Evolutionary conservation across 2,888 invertebrate genomes (phyloP).

Genomic region (Aphrophora alni): DNA sequence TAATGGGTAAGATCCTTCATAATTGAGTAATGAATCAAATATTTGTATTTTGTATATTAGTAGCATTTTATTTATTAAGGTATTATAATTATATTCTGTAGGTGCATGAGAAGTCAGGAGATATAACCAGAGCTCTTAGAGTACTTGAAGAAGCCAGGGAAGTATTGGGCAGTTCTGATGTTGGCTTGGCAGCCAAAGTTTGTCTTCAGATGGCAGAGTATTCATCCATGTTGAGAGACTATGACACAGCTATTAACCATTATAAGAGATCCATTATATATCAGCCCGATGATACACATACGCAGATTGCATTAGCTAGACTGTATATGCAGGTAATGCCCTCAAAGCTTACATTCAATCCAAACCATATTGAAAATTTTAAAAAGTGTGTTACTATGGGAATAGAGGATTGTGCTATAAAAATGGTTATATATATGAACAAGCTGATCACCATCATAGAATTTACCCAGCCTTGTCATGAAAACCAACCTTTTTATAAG

Average conservation of each 20-base stretch:
- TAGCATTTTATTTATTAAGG: too few species aligned
- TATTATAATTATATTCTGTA: too few species aligned
- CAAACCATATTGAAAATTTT: neutral
- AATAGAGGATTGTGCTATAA: too few species aligned
- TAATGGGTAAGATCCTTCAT: too few species aligned
- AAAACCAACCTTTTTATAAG: too few species aligned
- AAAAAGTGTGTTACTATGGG: too few species aligned
- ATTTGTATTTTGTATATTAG: too few species aligned
- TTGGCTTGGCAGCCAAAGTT: slow-evolving; percentile 62
- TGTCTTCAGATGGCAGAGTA: slow-evolving; percentile 78
- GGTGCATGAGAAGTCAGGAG: slow-evolving; percentile 67
- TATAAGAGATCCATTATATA: slow-evolving; percentile 88
- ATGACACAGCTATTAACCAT: slow-evolving; percentile 75
- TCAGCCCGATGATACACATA: slow-evolving; percentile 73
- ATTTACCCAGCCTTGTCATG: too few species aligned
- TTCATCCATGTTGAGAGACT: slow-evolving; percentile 68
- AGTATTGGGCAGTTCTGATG: slow-evolving; percentile 54
- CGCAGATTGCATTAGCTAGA: slow-evolving; percentile 76
- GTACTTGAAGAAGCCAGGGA: slow-evolving; percentile 55
- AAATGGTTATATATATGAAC: too few species aligned
- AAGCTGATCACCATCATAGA: too few species aligned
- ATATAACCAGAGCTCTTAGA: slow-evolving; percentile 73
- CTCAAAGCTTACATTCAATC: too few species aligned
- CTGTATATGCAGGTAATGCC: slow-evolving; percentile 75
- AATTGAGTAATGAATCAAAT: too few species aligned